Evolutionary conservation across 1,140 invertebrate species (phyloP).

Genomic region (Lasioglossum albipes): DNA sequence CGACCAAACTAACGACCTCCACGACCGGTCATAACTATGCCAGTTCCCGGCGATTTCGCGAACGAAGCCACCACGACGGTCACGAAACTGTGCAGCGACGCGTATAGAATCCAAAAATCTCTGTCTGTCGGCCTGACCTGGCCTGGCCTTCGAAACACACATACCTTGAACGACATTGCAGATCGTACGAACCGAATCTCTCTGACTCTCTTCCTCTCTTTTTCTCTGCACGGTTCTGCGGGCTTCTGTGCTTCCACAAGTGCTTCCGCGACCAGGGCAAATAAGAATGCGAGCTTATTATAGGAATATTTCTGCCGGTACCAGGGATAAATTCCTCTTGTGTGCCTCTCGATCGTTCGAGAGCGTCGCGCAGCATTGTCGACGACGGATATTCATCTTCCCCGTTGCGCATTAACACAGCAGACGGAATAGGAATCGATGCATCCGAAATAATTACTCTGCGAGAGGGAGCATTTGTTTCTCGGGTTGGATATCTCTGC

Average conservation of each 20-base stretch:
- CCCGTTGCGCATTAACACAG: not conserved
- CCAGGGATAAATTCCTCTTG: not conserved
- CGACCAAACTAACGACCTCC: constrained; percentile 37
- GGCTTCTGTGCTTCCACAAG: not conserved
- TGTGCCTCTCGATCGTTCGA: not conserved
- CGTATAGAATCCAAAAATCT: constrained; percentile 41
- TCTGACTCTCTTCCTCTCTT: no score
- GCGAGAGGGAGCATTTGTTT: not conserved
- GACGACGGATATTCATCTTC: not conserved
- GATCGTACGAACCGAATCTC: no score
- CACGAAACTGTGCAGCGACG: constrained; percentile 39
- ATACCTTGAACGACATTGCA: not conserved
- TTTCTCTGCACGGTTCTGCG: no score
- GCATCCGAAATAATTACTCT: not conserved
- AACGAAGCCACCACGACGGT: constrained; percentile 9
- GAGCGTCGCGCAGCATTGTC: not conserved
- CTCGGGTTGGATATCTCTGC: not conserved
- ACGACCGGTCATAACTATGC: constrained; percentile 44
- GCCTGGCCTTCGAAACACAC: constrained; percentile 15
- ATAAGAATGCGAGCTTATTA: not conserved
- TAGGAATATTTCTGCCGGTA: not conserved
- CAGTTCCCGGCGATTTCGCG: constrained; percentile 43
- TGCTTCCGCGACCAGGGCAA: not conserved
- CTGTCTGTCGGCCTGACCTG: not conserved
- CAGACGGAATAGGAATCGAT: not conserved